These are phyloP conservation scores for Rhagium mordax DNA, from an alignment of 2,888 invertebrate species.

Conservation along the genomic window DNA sequence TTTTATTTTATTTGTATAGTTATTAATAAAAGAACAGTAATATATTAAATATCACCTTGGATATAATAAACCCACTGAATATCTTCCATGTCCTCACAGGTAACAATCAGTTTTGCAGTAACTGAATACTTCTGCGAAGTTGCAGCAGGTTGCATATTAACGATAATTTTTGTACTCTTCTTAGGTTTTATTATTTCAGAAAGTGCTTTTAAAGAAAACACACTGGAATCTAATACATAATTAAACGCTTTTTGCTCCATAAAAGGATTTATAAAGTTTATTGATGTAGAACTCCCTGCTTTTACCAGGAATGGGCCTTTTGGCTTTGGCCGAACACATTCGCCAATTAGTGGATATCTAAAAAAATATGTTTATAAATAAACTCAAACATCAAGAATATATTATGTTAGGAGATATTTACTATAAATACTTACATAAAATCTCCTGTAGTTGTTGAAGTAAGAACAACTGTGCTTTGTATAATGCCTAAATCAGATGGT, in stretches of 20 bases:
- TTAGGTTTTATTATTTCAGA: slow-evolving; percentile 67
- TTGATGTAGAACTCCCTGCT: slow-evolving; percentile 62
- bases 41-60: slow-evolving; percentile 21
- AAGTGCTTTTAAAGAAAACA: slow-evolving; percentile 67
- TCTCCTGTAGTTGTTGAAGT: slow-evolving; percentile 61
- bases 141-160: slow-evolving; percentile 43
- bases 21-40: background rate
- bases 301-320: slow-evolving; percentile 71
- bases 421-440: slow-evolving; percentile 59
- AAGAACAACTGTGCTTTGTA: slow-evolving; percentile 56
- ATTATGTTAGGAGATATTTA: background rate
- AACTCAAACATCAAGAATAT: background rate
- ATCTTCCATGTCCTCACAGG: slow-evolving; percentile 17
- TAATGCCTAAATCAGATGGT: slow-evolving; percentile 60
- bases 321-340: slow-evolving; percentile 70
- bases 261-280: slow-evolving; percentile 72
- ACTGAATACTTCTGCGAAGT: slow-evolving; percentile 29
- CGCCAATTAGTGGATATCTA: slow-evolving; percentile 70
- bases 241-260: slow-evolving; percentile 65
- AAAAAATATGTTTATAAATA: slow-evolving; percentile 36
- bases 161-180: slow-evolving; percentile 58
- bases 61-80: slow-evolving; percentile 47
- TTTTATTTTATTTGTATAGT: slow-evolving; percentile 23
- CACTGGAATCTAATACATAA: slow-evolving; percentile 68
- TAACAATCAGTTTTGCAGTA: slow-evolving; percentile 48